Conservation (phyloP, 2,113 vertebrate species). For the Suricata suricatta region DNA sequence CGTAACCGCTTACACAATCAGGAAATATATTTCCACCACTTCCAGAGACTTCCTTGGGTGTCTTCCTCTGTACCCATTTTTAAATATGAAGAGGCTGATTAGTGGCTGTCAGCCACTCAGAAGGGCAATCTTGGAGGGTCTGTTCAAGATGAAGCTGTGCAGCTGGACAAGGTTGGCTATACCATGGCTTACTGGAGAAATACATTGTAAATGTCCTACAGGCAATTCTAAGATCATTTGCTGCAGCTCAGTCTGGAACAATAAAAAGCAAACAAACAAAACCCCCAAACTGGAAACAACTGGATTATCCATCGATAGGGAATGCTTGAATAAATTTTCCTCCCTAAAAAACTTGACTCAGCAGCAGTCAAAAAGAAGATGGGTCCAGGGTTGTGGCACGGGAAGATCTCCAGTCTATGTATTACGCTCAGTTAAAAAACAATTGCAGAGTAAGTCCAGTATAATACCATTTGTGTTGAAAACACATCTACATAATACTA, state of each 20-base stretch:
- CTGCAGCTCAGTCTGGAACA: not conserved
- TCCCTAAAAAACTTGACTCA: not conserved
- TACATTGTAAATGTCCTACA: not conserved
- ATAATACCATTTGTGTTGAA: not conserved
- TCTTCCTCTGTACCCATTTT: not conserved
- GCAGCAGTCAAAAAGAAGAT: not conserved
- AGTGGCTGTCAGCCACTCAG: not conserved
- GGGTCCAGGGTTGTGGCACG: not conserved
- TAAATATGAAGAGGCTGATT: not conserved
- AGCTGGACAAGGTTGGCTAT: accelerated
- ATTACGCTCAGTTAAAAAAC: conserved; percentile 3
- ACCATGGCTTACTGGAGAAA: not conserved
- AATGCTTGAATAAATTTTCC: conserved; percentile 12
- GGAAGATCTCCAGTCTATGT: not conserved
- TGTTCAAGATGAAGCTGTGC: not conserved
- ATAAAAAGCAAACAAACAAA: not conserved
- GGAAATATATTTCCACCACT: not conserved
- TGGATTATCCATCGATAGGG: not conserved
- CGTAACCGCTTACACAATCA: not conserved
- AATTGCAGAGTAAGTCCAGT: not conserved
- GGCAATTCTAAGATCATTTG: not conserved
- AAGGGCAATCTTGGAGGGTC: not conserved
- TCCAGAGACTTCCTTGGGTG: not conserved
- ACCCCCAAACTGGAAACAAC: not conserved
- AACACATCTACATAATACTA: not conserved